Evolutionary conservation across 2,888 invertebrate species (phyloP).

Genomic region (Leucophenga maculata): DNA sequence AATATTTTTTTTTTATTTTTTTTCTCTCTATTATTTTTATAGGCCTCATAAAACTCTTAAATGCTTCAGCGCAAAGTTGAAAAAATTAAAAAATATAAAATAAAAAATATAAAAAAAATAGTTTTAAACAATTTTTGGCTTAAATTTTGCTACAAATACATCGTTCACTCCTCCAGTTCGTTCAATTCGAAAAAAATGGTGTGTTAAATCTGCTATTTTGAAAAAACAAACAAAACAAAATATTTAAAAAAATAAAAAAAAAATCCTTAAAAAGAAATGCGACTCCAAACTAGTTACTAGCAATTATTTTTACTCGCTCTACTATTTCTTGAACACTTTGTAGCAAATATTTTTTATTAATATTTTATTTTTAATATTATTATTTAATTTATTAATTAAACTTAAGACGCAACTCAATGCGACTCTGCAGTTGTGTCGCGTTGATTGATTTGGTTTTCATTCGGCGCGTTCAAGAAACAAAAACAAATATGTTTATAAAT

Average conservation of each 20-base stretch:
- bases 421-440: conserved; percentile 38
- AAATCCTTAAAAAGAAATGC: conserved; percentile 16
- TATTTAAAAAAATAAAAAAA: conserved; percentile 19
- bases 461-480: conserved; percentile 62
- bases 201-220: conserved; percentile 56
- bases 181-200: conserved; percentile 49
- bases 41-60: conserved; percentile 6
- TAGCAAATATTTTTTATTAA: conserved; percentile 11
- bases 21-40: conserved; percentile 7
- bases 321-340: conserved; percentile 9
- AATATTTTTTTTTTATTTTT: background rate
- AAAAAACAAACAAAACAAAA: conserved; percentile 33
- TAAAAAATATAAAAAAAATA: conserved; percentile 3
- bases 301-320: conserved; percentile 31
- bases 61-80: conserved; percentile 9
- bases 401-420: conserved; percentile 2
- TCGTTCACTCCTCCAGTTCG: background rate
- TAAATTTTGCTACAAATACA: conserved; percentile 10
- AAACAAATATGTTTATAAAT: background rate
- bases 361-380: background rate
- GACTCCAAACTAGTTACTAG: conserved; percentile 34
- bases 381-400: conserved; percentile 13
- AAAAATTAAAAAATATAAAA: conserved; percentile 1
- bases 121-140: conserved; percentile 10
- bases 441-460: conserved; percentile 73